phyloP scores from a whole-genome alignment of 1,140 invertebrate species.

The Achatina immaculata region DNA sequence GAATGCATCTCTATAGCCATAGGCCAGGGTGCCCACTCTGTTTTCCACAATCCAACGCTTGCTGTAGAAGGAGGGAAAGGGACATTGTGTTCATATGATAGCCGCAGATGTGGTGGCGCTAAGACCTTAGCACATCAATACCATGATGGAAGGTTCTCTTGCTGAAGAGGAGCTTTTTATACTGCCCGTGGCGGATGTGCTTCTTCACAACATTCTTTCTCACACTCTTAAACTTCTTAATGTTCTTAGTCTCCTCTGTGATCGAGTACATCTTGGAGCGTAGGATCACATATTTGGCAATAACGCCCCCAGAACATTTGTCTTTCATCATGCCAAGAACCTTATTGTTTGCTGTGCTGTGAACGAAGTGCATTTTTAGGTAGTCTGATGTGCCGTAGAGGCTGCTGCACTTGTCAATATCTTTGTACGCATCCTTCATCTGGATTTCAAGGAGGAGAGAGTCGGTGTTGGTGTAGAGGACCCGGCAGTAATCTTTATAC shows the following conservation, averaged over 20 bases:
- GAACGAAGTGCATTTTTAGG: no score
- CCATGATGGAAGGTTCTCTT: background rate
- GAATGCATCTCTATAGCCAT: no score
- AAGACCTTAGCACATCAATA: background rate
- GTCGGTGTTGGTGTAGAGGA: conserved; percentile 71
- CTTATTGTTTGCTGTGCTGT: conserved; percentile 69
- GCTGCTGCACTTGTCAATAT: conserved; percentile 51
- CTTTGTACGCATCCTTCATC: conserved; percentile 54
- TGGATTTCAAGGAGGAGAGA: conserved; percentile 66
- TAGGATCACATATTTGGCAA: conserved; percentile 69
- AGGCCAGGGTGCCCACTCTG: no score
- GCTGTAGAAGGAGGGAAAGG: background rate
- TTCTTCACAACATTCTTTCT: background rate
- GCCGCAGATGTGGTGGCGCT: background rate
- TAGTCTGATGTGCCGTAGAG: conserved; percentile 37
- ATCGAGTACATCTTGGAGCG: conserved; percentile 67
- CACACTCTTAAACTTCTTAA: background rate
- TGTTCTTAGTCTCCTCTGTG: background rate
- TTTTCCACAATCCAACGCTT: background rate
- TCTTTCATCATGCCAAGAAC: conserved; percentile 73
- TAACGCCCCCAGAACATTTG: conserved; percentile 67
- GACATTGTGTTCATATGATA: background rate
- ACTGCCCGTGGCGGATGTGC: background rate
- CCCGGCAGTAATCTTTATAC: conserved; percentile 50
- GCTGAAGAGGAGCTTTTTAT: background rate